Evolutionary conservation across 2,113 vertebrate species (phyloP).

Genomic region (Vicugna pacos): DNA sequence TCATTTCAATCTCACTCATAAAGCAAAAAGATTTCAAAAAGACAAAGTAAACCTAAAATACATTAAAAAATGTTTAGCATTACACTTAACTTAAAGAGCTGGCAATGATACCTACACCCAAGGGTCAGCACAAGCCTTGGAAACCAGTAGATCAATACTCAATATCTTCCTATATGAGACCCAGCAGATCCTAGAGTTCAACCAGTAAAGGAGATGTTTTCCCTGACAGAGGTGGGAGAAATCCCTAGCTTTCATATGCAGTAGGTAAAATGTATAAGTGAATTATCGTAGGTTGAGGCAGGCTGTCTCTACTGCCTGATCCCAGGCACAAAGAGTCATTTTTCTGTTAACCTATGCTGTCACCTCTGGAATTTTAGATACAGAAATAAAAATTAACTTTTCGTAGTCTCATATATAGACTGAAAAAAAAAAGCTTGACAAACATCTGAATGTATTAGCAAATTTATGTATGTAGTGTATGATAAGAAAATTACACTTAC

Average conservation of each 20-base stretch:
- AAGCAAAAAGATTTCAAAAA: constrained; percentile 37
- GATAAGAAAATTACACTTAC: constrained; percentile 71
- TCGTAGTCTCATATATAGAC: not conserved
- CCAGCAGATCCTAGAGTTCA: not conserved
- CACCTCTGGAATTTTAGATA: constrained; percentile 13
- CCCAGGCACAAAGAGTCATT: not conserved
- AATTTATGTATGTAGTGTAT: not conserved
- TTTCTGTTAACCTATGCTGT: not conserved
- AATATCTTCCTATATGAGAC: not conserved
- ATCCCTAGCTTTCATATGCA: not conserved
- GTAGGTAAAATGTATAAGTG: not conserved
- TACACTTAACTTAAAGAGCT: not conserved
- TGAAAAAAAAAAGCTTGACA: not conserved
- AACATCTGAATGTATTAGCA: constrained; percentile 16
- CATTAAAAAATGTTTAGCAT: not conserved
- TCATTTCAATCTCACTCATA: constrained; percentile 27
- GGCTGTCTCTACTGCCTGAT: not conserved
- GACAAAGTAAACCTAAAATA: not conserved
- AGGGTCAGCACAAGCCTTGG: not conserved
- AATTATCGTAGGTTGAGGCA: not conserved
- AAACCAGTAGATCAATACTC: not conserved
- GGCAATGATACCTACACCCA: not conserved
- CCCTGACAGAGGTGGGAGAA: not conserved
- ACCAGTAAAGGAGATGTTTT: not conserved
- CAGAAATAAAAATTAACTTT: constrained; percentile 48